Evolutionary conservation across 2,888 invertebrate species (phyloP).

Genomic region (Ochropleura leucogaster): DNA sequence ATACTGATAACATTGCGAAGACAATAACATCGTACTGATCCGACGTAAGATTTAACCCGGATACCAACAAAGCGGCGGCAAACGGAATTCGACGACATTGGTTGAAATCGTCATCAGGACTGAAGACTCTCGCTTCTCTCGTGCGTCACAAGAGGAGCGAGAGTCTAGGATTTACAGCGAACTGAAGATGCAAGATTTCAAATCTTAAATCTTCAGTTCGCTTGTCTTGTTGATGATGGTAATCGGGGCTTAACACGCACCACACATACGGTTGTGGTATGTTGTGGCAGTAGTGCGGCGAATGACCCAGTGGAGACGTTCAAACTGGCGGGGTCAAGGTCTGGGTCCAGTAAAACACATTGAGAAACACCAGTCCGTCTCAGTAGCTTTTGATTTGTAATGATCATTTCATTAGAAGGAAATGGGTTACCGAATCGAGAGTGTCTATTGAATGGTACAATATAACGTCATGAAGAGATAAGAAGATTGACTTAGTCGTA

Average conservation of each 20-base stretch:
- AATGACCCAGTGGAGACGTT: constrained; percentile 54
- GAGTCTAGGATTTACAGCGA: too few species aligned
- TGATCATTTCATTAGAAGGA: background rate
- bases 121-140: background rate
- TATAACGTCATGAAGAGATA: background rate
- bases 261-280: background rate
- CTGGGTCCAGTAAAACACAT: constrained; percentile 50
- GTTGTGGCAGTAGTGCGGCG: constrained; percentile 36
- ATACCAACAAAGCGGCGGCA: background rate
- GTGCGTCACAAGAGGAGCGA: background rate
- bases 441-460: background rate
- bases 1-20: background rate
- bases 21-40: constrained; percentile 13
- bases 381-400: constrained; percentile 1
- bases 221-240: background rate
- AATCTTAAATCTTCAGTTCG: background rate
- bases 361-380: constrained; percentile 23
- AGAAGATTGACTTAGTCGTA: background rate
- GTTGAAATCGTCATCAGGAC: background rate
- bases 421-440: background rate
- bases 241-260: constrained; percentile 6
- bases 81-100: background rate
- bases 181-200: too few species aligned
- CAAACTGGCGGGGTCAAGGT: constrained; percentile 60
- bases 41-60: background rate